These are phyloP conservation scores for Amblyraja radiata DNA, from an alignment of 2,797 vertebrate species.

Conservation along the genomic window DNA sequence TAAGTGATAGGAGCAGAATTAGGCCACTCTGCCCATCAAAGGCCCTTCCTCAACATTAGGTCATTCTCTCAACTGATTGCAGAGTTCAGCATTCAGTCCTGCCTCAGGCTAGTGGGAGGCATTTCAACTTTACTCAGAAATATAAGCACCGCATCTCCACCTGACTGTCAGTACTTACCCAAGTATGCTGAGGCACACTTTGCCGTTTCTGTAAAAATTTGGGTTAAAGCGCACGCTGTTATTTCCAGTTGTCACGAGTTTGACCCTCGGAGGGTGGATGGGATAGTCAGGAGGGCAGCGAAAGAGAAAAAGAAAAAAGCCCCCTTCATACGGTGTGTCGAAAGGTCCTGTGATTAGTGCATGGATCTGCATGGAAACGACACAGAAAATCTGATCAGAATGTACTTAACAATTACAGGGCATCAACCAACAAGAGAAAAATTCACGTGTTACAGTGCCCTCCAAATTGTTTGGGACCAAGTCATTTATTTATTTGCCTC, in stretches of 20 bases:
- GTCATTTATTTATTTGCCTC: no score
- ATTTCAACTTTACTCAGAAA: neutral
- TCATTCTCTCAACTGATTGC: neutral
- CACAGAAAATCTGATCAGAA: neutral
- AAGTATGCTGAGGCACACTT: constrained; percentile 97
- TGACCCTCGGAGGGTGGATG: constrained; percentile 93
- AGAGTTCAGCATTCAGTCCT: neutral
- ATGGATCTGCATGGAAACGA: constrained; percentile 80
- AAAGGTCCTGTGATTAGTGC: constrained; percentile 96
- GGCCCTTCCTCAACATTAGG: no score
- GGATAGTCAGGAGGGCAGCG: constrained; percentile 97
- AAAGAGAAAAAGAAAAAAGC: constrained; percentile 98
- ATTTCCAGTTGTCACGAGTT: constrained; percentile 95
- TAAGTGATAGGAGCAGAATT: no score
- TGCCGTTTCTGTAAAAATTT: constrained; percentile 98
- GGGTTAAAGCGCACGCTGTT: constrained; percentile 98
- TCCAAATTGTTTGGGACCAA: no score
- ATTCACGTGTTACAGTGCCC: no score
- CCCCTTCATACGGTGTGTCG: constrained; percentile 95
- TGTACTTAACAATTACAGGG: neutral
- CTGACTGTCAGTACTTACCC: constrained; percentile 65
- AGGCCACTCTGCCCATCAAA: no score
- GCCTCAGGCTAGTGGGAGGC: no score
- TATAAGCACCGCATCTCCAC: neutral
- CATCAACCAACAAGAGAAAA: neutral